Percentiles rank a stretch among this genome's conserved stretches.
These are phyloP conservation scores for Zoanthus sansibaricus DNA, from an alignment of 92 coral and sea anemone species.

Conservation along the genomic window DNA sequence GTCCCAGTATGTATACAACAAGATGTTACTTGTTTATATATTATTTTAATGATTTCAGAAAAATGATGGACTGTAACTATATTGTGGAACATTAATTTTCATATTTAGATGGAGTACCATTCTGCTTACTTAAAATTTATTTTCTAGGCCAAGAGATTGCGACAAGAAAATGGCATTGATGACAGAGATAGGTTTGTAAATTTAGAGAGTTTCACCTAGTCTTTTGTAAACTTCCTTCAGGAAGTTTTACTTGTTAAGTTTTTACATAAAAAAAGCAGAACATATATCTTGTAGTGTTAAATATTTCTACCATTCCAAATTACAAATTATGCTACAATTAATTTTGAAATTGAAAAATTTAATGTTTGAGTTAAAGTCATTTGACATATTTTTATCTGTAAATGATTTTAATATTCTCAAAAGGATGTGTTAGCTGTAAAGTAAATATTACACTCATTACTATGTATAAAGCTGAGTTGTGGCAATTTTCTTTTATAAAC, in stretches of 20 bases:
- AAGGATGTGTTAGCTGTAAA: constrained; percentile 43
- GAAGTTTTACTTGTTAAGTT: background rate
- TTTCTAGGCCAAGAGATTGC: constrained; percentile 87
- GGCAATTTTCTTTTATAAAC: constrained; percentile 32
- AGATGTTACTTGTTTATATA: constrained; percentile 24
- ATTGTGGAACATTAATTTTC: constrained; percentile 2
- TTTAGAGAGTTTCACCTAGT: constrained; percentile 25
- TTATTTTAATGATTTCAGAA: background rate
- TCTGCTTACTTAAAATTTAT: constrained; percentile 13
- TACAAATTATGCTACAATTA: background rate
- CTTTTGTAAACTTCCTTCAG: constrained; percentile 33
- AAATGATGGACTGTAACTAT: background rate
- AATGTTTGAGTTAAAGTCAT: constrained; percentile 8
- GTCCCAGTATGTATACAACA: constrained; percentile 73
- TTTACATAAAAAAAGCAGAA: background rate
- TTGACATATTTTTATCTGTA: constrained; percentile 50
- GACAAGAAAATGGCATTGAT: constrained; percentile 80
- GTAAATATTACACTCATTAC: constrained; percentile 47
- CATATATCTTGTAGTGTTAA: background rate
- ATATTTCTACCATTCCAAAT: background rate
- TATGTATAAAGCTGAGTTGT: constrained; percentile 23
- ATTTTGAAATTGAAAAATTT: background rate
- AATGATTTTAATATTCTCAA: constrained; percentile 43
- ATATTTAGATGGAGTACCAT: constrained; percentile 12
- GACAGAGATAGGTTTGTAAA: constrained; percentile 81